Evolutionary conservation across 2,113 vertebrate genomes (phyloP).

Genomic region (Platichthys flesus): DNA sequence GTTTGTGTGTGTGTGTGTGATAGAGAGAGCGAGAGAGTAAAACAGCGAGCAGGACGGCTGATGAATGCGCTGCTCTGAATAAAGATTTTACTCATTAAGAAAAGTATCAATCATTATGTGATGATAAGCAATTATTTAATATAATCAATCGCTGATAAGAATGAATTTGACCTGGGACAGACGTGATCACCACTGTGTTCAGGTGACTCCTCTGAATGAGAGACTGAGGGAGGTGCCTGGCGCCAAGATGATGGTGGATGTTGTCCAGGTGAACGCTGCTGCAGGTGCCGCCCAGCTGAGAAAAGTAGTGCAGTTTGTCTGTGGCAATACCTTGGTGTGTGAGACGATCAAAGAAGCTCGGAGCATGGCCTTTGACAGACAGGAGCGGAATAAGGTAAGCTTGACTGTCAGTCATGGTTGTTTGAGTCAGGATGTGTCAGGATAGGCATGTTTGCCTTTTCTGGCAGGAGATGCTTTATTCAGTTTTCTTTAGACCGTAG

Average conservation of each 20-base stretch:
- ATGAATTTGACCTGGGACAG: no score
- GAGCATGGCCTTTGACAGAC: slow-evolving; percentile 86
- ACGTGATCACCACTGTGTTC: slow-evolving; percentile 16
- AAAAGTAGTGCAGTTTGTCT: slow-evolving; percentile 93
- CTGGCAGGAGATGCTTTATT: neutral
- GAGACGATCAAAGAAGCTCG: slow-evolving; percentile 91
- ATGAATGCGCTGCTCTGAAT: no score
- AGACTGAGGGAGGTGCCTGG: slow-evolving; percentile 89
- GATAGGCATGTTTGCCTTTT: neutral
- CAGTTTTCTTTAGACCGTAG: slow-evolving; percentile 83
- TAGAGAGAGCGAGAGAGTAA: no score
- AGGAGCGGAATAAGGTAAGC: slow-evolving; percentile 89
- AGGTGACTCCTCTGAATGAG: slow-evolving; percentile 92
- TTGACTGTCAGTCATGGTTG: neutral
- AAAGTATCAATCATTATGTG: no score
- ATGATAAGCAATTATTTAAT: no score
- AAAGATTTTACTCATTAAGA: no score
- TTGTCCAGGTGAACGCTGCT: slow-evolving; percentile 83
- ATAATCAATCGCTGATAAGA: no score
- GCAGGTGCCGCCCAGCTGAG: slow-evolving; percentile 77
- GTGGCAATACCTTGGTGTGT: slow-evolving; percentile 91
- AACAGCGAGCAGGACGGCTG: no score
- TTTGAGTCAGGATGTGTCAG: neutral
- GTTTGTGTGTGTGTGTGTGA: no score
- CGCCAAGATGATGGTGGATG: slow-evolving; percentile 92